Base-by-base conservation (phyloP, 1,140 invertebrate genomes). In the Pseudoatta argentina region DNA sequence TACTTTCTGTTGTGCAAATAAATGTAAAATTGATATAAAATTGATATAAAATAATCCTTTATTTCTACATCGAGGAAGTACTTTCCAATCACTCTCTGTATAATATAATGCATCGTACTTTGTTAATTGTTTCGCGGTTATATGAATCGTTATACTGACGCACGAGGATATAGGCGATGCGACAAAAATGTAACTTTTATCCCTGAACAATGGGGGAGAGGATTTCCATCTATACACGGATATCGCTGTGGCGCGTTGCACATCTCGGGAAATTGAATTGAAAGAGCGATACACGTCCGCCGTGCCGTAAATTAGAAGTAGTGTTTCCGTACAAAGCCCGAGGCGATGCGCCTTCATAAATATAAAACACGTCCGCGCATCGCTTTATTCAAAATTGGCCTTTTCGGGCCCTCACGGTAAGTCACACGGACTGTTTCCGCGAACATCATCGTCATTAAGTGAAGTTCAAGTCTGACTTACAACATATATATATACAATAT, bases 201-300 rank as follows among this genome's bases (percentile, higher is more conserved):
- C 27, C 64, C 44, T 57, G 83, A 63, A 61, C 82, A 85, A 85
- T 78, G 24, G 51, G 34, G 24, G 63, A 55, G 73, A 85, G 72
- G 76, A 81, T 76, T 88, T 53, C 71, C 63, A 71, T 78, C 75
- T 79, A 51, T 87, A 51, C 71, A 55, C 67, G 81, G 86, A 75
- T 81, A 77, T 39, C 69, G n/a, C 21, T 39, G 39, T 27, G 75
- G 53, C 75, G 53, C 57, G 69, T 71, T 55, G 21, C 59, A 53
- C 63, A 59, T 71, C 73, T 48, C 75, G 83, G 48, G 66, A 81
- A 79, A 86, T 85, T 77, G 55, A 79, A 73, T 76, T 83, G 77
- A 86, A 86, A 86, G 66, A 69, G 81, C 63, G 72, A 73, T 51
- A 44, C 67, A 71, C 24, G 71, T n/a, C 44, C 69, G 63, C 30